phyloP scores from a whole-genome alignment of 2,113 vertebrate genomes.

The Amia ocellicauda region DNA sequence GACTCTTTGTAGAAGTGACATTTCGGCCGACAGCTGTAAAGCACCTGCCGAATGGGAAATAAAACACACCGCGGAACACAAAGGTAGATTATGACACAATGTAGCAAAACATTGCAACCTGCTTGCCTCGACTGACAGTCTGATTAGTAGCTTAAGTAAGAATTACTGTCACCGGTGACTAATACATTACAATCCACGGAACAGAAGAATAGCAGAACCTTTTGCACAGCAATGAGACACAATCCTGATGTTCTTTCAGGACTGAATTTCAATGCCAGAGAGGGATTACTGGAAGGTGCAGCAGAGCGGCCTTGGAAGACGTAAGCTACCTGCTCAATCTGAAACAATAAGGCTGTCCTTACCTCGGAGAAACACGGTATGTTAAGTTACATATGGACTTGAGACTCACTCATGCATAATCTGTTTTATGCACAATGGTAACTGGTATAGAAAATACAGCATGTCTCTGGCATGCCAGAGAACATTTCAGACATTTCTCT shows the following conservation, averaged over 20 bases:
- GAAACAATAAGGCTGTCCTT: constrained; percentile 4
- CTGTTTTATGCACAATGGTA: constrained; percentile 6
- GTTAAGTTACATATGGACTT: not conserved
- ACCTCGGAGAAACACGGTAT: not conserved
- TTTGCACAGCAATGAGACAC: not conserved
- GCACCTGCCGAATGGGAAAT: not conserved
- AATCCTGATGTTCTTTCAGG: not conserved
- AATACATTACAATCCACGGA: not conserved
- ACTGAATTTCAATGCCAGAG: not conserved
- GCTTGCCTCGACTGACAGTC: not conserved
- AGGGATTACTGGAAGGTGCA: not conserved
- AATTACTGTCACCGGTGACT: not conserved
- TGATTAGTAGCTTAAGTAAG: constrained; percentile 6
- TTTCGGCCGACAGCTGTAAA: not conserved
- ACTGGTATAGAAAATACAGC: not conserved
- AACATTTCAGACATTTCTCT: not conserved
- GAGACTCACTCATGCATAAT: not conserved
- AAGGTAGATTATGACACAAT: not conserved
- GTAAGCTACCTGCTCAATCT: not conserved
- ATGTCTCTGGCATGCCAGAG: not conserved
- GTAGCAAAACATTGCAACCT: not conserved
- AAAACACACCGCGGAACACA: not conserved
- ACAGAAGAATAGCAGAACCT: not conserved
- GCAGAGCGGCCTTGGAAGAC: not conserved
- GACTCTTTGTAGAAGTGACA: not conserved